Evolutionary conservation across 2,113 vertebrate genomes (phyloP), one percentile per base, ranked within the genome.

Genomic region (Phocoena sinus): DNA sequence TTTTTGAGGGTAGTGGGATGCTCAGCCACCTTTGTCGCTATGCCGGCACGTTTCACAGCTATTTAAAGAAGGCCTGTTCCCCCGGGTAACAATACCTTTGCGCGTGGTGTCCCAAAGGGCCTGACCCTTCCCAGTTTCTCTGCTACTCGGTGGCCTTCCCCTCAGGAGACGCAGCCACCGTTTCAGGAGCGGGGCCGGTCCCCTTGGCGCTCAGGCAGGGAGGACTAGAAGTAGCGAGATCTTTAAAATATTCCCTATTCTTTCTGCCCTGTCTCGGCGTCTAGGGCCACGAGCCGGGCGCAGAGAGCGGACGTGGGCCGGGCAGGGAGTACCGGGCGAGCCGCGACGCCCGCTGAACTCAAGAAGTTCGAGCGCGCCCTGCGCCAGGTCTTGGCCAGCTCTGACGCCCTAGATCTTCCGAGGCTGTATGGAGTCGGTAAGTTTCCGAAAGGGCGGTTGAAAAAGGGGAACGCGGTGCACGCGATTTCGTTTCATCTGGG

Each of bases 381-480:
- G 12, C 1, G 15, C 63, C 25, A 2, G 21, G 15, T 10, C 70
- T 28, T 28, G 2, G 77, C 56, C 50, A 5, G 6, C 44, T 18
- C 53, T 8, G 79, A 21, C 25, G 47, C 62, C 17, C 6, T 12
- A 15, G 11, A 47, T 50, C 92, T n/a, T 15, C 38, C 4, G 2
- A 50, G 12, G 33, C 21, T 1, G 26, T 15, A 18, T 6, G 7
- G 50, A n/a, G 36, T 17, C 14, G 8, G 25, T 62, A 31, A 12
- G 17, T 63, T 89, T 63, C 14, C 1, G 2, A 31, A 80, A 33
- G 21, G 7, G 38, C 4, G 11, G 21, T 5, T 8, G 21, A 67
- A 53, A 58, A 31, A 17, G 9, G 25, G 17, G 38, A 1, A 20
- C 9, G 0, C 11, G 0, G 7, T 1, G 14, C 9, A 14, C 2